A percentile compares a stretch with the other conserved stretches of the same genome.
Evolutionary conservation across 2,888 invertebrate species (phyloP).

Genomic region (Biston stratarius): DNA sequence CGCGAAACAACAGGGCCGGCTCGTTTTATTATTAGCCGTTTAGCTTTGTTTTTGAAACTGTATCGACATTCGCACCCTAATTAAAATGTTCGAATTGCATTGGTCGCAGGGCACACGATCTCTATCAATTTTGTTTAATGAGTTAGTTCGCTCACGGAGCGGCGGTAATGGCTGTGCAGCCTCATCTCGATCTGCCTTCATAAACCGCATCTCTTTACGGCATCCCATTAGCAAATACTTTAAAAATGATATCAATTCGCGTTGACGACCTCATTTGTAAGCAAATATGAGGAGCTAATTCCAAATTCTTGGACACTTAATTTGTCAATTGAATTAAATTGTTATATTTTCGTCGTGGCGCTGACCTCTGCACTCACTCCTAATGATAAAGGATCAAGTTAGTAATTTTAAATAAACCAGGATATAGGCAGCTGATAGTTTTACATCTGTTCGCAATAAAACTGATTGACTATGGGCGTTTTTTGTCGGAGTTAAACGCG

Average conservation of each 20-base stretch:
- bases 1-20: conserved; percentile 39
- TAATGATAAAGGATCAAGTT: conserved; percentile 11
- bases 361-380: conserved; percentile 2
- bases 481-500: conserved; percentile 42
- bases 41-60: conserved; percentile 50
- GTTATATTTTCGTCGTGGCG: conserved; percentile 3
- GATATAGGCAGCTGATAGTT: conserved; percentile 39
- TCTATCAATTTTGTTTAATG: conserved; percentile 82
- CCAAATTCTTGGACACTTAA: conserved; percentile 18
- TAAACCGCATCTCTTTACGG: conserved; percentile 44
- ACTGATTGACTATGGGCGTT: conserved; percentile 44
- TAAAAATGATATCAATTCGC: conserved; percentile 30
- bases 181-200: conserved; percentile 43
- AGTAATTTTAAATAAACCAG: conserved; percentile 32
- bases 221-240: conserved; percentile 41
- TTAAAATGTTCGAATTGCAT: conserved; percentile 81
- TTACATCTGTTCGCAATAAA: conserved; percentile 45
- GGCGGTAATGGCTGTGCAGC: conserved; percentile 50
- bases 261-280: conserved; percentile 31
- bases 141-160: conserved; percentile 66
- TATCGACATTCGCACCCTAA: conserved; percentile 68
- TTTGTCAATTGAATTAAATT: conserved; percentile 20
- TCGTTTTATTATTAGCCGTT: conserved; percentile 30
- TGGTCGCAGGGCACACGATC: conserved; percentile 69
- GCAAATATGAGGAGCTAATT: conserved; percentile 21